Conservation (phyloP, 2,797 vertebrate species). For the Catharus ustulatus region DNA sequence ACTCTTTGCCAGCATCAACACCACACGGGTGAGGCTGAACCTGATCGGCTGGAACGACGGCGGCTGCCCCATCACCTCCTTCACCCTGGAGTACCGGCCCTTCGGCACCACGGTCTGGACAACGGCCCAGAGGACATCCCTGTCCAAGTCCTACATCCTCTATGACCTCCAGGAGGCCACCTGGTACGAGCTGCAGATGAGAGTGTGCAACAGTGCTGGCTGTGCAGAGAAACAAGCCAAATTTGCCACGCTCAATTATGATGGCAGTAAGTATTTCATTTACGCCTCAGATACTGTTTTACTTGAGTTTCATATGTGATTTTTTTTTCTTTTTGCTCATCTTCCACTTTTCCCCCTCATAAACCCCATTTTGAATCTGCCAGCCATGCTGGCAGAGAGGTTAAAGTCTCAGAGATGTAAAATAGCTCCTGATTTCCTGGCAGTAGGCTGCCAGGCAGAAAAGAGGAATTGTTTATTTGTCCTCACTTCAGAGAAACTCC, state of each 20-base stretch:
- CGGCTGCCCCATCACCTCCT: constrained; percentile 96
- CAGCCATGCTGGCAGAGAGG: not conserved
- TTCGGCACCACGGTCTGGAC: constrained; percentile 93
- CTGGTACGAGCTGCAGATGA: constrained; percentile 98
- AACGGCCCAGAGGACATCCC: constrained; percentile 91
- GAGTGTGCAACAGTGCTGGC: constrained; percentile 96
- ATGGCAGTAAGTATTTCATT: constrained; percentile 89
- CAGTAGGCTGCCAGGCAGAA: not conserved
- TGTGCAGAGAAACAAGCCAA: constrained; percentile 93
- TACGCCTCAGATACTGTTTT: not conserved
- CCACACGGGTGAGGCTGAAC: constrained; percentile 90
- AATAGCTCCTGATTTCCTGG: not conserved
- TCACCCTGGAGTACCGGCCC: constrained; percentile 93
- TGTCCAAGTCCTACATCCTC: constrained; percentile 94
- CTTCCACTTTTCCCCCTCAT: not conserved
- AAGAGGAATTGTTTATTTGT: constrained; percentile 14
- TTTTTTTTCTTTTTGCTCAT: not conserved
- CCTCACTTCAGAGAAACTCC: not conserved
- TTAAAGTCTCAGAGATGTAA: not conserved
- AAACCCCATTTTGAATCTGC: not conserved
- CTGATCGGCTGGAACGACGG: constrained; percentile 98
- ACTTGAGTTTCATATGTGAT: not conserved
- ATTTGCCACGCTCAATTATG: constrained; percentile 93
- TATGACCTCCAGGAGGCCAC: constrained; percentile 95
- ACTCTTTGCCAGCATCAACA: constrained; percentile 95